These are phyloP conservation scores for Dicentrarchus labrax DNA, from an alignment of 2,113 vertebrate genomes.

Conservation along the genomic window DNA sequence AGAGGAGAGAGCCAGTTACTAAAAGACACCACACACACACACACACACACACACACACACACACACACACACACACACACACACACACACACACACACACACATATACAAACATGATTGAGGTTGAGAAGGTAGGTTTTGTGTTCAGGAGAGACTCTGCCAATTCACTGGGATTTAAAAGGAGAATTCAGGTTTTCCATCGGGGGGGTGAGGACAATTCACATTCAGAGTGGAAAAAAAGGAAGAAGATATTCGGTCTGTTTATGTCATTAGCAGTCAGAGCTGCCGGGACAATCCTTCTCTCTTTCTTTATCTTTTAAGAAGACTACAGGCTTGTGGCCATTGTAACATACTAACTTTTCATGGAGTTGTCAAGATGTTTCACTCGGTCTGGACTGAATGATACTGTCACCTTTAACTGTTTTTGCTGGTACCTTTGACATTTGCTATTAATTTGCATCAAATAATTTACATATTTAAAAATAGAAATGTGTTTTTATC, in stretches of 20 bases:
- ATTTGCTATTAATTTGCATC: too few relatives aligned
- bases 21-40: slow-evolving; percentile 25
- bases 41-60: slow-evolving; percentile 5
- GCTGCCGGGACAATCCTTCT: neutral
- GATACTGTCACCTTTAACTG: neutral
- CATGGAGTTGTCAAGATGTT: neutral
- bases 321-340: neutral
- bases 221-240: neutral
- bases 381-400: neutral
- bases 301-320: neutral
- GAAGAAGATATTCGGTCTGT: neutral
- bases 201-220: neutral
- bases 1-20: slow-evolving; percentile 93
- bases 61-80: slow-evolving; percentile 8
- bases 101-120: neutral
- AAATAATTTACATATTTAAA: too few relatives aligned
- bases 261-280: neutral
- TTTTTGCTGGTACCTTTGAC: too few relatives aligned
- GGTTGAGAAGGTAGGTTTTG: neutral
- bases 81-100: neutral
- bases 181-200: neutral
- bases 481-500: too few relatives aligned
- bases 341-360: neutral
- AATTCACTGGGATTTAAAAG: neutral
- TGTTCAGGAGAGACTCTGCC: neutral